phyloP scores from a whole-genome alignment of 2,797 vertebrate species.

The Macropodus opercularis region DNA sequence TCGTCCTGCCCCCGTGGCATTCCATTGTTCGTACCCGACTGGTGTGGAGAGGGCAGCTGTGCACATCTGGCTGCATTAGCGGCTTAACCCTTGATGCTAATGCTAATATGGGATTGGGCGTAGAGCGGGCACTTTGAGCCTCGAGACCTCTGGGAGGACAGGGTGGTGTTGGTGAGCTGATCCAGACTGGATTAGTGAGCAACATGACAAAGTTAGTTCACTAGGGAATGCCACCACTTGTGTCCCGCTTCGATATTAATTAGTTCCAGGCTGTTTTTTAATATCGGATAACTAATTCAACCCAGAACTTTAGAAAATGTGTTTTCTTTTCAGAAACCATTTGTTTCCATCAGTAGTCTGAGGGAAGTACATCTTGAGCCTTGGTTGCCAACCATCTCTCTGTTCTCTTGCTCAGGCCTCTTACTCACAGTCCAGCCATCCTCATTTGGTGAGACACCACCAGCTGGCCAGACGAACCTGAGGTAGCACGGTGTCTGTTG shows the following conservation, averaged over 20 bases:
- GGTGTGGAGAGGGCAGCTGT: conserved; percentile 52
- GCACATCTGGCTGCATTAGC: conserved; percentile 79
- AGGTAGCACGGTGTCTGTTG: conserved; percentile 65
- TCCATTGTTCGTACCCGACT: conserved; percentile 65
- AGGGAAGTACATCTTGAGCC: conserved; percentile 11
- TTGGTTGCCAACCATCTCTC: conserved; percentile 56
- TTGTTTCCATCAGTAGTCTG: conserved; percentile 6
- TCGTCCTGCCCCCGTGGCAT: conserved; percentile 38
- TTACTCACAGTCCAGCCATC: conserved; percentile 58
- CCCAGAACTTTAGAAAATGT: background rate
- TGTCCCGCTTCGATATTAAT: conserved; percentile 40
- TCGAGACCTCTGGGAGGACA: conserved; percentile 46
- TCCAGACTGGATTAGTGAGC: conserved; percentile 61
- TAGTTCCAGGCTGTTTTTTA: conserved; percentile 27
- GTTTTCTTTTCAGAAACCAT: conserved; percentile 11
- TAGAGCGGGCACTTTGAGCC: conserved; percentile 59
- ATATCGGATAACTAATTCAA: background rate
- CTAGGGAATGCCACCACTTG: conserved; percentile 52
- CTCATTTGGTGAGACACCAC: conserved; percentile 66
- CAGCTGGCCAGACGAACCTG: conserved; percentile 57
- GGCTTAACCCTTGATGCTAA: conserved; percentile 74
- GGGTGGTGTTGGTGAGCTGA: conserved; percentile 34
- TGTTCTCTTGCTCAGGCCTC: conserved; percentile 54
- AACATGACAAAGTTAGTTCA: conserved; percentile 45
- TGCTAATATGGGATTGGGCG: conserved; percentile 66